Conservation (phyloP, 2,797 vertebrate species). For the Picus viridis region DNA sequence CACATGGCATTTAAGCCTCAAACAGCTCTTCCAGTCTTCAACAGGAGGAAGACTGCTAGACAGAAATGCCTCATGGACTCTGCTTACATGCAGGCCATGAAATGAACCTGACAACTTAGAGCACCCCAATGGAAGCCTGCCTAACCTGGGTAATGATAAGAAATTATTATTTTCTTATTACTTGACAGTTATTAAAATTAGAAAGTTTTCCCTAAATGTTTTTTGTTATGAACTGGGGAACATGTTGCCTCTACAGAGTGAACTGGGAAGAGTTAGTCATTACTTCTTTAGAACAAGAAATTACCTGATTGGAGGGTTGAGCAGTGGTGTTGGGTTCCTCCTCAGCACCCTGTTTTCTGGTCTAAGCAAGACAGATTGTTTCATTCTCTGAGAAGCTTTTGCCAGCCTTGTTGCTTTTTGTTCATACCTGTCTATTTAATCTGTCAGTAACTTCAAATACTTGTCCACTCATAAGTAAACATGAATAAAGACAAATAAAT, state of each 20-base stretch:
- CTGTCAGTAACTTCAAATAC: background rate
- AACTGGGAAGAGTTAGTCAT: background rate
- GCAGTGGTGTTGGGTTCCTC: background rate
- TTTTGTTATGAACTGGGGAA: background rate
- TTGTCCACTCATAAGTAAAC: background rate
- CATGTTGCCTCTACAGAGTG: background rate
- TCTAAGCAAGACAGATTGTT: background rate
- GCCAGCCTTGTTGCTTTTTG: background rate
- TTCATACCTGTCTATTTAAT: background rate
- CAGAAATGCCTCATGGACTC: background rate
- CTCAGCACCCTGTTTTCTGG: background rate
- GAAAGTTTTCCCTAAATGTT: background rate
- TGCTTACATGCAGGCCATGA: background rate
- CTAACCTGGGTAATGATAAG: background rate
- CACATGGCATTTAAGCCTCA: background rate
- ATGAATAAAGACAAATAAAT: background rate
- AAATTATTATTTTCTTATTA: background rate
- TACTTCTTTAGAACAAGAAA: background rate
- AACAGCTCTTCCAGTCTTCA: background rate
- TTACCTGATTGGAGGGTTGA: background rate
- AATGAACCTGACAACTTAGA: background rate
- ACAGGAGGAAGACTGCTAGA: background rate
- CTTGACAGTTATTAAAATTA: background rate
- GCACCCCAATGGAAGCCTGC: background rate
- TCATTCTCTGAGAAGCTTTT: background rate